A percentile compares a stretch with the other conserved stretches of the same genome.
Evolutionary conservation across 2,797 vertebrate species (phyloP).

Genomic region (Atherinosoma microstoma): DNA sequence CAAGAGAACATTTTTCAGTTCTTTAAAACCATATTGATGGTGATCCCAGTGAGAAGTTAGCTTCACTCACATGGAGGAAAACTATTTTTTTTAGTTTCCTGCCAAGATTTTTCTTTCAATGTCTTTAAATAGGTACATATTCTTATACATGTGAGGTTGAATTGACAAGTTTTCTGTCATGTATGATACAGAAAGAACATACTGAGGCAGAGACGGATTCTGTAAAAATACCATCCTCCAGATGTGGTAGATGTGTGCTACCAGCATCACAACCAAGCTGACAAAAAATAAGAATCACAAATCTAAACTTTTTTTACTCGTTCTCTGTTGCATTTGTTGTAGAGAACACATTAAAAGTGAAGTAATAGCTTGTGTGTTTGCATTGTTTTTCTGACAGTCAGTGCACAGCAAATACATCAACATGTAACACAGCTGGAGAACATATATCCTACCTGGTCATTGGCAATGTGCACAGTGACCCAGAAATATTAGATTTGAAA

Average conservation of each 20-base stretch:
- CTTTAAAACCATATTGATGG: not conserved
- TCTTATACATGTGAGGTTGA: not conserved
- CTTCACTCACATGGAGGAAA: not conserved
- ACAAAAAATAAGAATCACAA: not conserved
- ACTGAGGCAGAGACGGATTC: not conserved
- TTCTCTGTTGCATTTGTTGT: not conserved
- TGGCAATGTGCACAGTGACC: constrained; percentile 22
- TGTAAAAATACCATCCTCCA: constrained; percentile 3
- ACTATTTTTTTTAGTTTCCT: not conserved
- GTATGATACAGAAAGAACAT: not conserved
- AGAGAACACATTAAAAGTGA: not conserved
- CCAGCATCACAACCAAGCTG: not conserved
- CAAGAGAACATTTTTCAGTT: too few species aligned
- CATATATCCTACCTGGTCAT: constrained; percentile 12
- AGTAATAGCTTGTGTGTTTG: constrained; percentile 3
- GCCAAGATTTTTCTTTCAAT: not conserved
- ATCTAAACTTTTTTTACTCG: not conserved
- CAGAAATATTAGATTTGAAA: constrained; percentile 34
- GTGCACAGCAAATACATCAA: constrained; percentile 5
- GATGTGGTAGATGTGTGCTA: not conserved
- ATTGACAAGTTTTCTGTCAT: not conserved
- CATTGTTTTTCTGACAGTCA: constrained; percentile 1
- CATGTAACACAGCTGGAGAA: constrained; percentile 16
- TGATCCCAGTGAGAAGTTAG: not conserved
- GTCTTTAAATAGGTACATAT: not conserved